A percentile compares a stretch with the other conserved stretches of the same genome.
Conservation (phyloP, 2,888 invertebrate species). For the Adelognathus sp. region DNA sequence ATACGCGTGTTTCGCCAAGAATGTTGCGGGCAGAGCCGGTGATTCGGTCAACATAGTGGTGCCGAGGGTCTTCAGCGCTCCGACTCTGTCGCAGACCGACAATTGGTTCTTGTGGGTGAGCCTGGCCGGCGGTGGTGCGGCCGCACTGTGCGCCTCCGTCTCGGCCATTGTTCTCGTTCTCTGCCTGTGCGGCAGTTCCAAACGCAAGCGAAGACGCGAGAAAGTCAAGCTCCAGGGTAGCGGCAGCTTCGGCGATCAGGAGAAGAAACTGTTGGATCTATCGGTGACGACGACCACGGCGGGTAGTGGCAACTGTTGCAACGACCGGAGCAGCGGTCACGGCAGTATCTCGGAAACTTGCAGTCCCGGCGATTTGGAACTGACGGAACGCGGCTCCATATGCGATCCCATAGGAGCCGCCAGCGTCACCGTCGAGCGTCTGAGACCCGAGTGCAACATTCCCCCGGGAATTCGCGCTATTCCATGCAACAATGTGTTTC, state of each 20-base stretch:
- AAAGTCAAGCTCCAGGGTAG: conserved; percentile 89
- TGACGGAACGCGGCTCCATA: conserved; percentile 73
- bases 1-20: conserved; percentile 91
- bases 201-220: conserved; percentile 82
- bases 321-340: conserved; percentile 71
- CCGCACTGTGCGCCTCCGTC: conserved; percentile 85
- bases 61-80: conserved; percentile 88
- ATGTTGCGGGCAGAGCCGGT: conserved; percentile 83
- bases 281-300: conserved; percentile 87
- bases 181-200: conserved; percentile 82
- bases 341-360: conserved; percentile 73
- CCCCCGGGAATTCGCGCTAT: conserved; percentile 78
- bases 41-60: conserved; percentile 85
- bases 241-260: conserved; percentile 93
- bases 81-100: conserved; percentile 89
- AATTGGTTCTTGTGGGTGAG: conserved; percentile 88
- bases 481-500: conserved; percentile 81
- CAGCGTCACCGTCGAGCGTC: conserved; percentile 80
- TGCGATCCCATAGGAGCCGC: conserved; percentile 80
- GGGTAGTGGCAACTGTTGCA: conserved; percentile 81
- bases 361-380: conserved; percentile 74
- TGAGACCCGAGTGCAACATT: conserved; percentile 65
- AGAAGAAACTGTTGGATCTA: conserved; percentile 92
- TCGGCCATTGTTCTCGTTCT: conserved; percentile 84
- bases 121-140: conserved; percentile 87